Conservation (phyloP, 2,113 vertebrate species). For the Solea senegalensis region DNA sequence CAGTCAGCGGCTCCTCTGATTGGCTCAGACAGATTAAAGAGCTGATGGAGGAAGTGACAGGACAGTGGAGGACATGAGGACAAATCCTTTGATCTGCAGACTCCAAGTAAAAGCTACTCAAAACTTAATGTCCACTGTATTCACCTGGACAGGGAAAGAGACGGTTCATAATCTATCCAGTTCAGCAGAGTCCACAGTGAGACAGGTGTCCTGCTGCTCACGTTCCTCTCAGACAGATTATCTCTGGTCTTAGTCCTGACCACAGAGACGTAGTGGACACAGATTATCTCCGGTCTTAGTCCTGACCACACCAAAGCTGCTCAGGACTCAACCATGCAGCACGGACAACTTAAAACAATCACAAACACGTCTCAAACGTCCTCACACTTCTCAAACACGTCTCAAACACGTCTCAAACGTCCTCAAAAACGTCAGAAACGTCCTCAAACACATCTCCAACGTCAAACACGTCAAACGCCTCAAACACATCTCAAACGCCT, state of each 20-base stretch:
- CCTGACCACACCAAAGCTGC: neutral
- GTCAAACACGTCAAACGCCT: too few relatives aligned
- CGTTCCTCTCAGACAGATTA: conserved; percentile 66
- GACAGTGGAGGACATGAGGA: neutral
- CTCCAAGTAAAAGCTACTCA: neutral
- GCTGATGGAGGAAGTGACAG: conserved; percentile 6
- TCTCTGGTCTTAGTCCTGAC: conserved; percentile 42
- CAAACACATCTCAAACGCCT: too few relatives aligned
- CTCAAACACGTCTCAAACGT: neutral
- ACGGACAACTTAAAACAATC: neutral
- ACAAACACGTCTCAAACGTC: neutral
- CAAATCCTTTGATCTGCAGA: neutral
- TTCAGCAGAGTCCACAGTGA: too few relatives aligned
- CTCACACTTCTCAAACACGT: neutral
- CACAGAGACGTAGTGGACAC: neutral
- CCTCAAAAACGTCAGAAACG: too few relatives aligned
- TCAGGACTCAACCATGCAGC: neutral
- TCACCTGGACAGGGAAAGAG: too few relatives aligned
- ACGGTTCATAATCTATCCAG: too few relatives aligned
- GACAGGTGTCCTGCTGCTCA: conserved; percentile 24
- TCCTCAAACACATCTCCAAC: too few relatives aligned
- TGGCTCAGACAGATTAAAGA: conserved; percentile 74
- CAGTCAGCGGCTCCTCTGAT: conserved; percentile 45
- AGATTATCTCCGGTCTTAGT: too few relatives aligned
- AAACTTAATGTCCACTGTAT: too few relatives aligned